Evolutionary conservation across 2,888 invertebrate species (phyloP).

Genomic region (Athalia circularis): DNA sequence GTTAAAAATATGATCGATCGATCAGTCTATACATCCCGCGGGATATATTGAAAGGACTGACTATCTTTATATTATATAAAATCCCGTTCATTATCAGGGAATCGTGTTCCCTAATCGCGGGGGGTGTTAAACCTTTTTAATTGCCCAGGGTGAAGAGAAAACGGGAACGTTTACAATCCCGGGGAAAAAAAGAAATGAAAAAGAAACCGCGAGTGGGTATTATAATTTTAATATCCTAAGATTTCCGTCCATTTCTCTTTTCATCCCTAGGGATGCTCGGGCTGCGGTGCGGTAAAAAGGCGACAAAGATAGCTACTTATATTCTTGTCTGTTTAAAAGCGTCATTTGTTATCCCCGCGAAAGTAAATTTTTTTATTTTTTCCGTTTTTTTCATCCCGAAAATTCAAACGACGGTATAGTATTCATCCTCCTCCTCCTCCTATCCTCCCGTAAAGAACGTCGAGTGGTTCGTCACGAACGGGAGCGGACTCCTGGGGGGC

Average conservation of each 20-base stretch:
- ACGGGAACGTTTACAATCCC: neutral
- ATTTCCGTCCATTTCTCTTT: constrained; percentile 25
- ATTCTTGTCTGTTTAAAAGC: constrained; percentile 34
- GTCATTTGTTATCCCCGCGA: constrained; percentile 33
- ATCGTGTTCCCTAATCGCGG: too few relatives aligned
- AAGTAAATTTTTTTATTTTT: constrained; percentile 7
- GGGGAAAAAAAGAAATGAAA: neutral
- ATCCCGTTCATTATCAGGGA: too few relatives aligned
- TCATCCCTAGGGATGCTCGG: neutral
- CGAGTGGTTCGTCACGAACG: neutral
- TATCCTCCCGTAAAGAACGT: neutral
- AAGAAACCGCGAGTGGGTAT: neutral
- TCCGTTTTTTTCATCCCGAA: neutral
- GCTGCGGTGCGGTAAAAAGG: neutral
- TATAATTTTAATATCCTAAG: constrained; percentile 28
- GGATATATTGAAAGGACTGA: neutral
- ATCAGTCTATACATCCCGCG: neutral
- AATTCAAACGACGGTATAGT: constrained; percentile 28
- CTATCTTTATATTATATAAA: too few relatives aligned
- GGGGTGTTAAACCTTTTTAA: too few relatives aligned
- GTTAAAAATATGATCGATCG: constrained; percentile 18
- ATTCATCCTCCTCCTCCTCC: neutral
- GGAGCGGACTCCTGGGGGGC: neutral
- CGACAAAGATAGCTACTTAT: constrained; percentile 37
- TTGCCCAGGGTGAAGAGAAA: too few relatives aligned